Evolutionary conservation across 2,888 invertebrate species (phyloP), one percentile per base, ranked within the genome.

Genomic region (Helobdella robusta): DNA sequence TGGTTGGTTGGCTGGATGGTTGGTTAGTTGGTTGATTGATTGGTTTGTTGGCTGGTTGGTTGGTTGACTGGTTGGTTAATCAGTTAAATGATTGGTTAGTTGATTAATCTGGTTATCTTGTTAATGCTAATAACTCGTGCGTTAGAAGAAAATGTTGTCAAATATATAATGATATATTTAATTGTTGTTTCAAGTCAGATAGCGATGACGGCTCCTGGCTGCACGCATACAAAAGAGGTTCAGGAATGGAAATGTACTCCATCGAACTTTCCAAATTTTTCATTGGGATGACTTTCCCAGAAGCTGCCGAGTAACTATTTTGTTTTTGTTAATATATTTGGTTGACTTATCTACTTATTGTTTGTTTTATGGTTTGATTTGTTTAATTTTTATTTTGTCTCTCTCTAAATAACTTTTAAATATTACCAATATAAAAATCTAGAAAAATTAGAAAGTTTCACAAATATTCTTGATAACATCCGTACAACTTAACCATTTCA

Each of bases 231-330:
- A 62, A 62, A 28, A 40, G 97, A 85, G 97, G 97, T 83, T 95
- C 97, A 81, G 97, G 97, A 83, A 97, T 97, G 87, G 97, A 98
- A 88, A 95, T 95, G 94, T 98, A 98, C 86, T 97, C 97, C 82
- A 95, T 97, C 86, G 93, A 93, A 83, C 86, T 97, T 84, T 94
- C 95, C 83, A 91, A 92, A 82, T 93, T 95, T 82, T 98, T 97
- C 86, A 92, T 93, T 82, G 93, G 94, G 84, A 92, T 97, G 91
- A 90, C 91, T 82, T 98, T 98, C 85, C 91, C 95, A 80, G 93
- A 97, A 86, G 95, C 95, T 83, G 93, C 95, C 86, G 94, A 97
- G 97, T 97, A 90, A 91, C n/a, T n/a, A n/a, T n/a, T n/a, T n/a
- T n/a, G n/a, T n/a, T n/a, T 94, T 58, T 18, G 5, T 20, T 3